phyloP scores from a whole-genome alignment of 2,797 vertebrate species.

The Poeciliopsis turneri region DNA sequence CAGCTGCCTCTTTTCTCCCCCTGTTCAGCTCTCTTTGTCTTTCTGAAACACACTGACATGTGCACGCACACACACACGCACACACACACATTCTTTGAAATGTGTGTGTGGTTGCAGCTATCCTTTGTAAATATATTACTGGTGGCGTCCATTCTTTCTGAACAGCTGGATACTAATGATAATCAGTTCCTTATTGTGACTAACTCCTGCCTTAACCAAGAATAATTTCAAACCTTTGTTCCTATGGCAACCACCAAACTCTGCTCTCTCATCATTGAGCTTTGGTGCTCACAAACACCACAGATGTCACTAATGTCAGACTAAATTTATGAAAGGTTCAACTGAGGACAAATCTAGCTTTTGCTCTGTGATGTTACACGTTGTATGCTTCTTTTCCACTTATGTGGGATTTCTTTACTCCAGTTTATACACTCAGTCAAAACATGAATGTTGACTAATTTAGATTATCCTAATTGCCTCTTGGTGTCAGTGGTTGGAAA shows the following conservation, averaged over 20 bases:
- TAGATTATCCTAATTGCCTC: not conserved
- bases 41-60: not conserved
- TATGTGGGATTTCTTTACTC: not conserved
- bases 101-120: not conserved
- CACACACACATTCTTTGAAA: not conserved
- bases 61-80: not conserved
- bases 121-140: not conserved
- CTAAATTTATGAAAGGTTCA: not conserved
- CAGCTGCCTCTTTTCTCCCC: conserved; percentile 82
- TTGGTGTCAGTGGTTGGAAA: not conserved
- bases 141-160: not conserved
- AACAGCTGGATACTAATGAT: not conserved
- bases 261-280: not conserved
- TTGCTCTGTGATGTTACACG: no score
- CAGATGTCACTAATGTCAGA: not conserved
- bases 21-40: not conserved
- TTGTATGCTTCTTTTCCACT: not conserved
- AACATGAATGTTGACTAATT: not conserved
- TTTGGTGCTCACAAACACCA: not conserved
- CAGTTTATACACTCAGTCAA: not conserved
- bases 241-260: not conserved
- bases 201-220: not conserved
- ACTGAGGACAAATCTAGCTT: not conserved
- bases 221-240: not conserved
- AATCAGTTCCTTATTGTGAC: not conserved